Conservation (phyloP, 2,113 vertebrate species). For the Hypocryptadius cinnamomeus region DNA sequence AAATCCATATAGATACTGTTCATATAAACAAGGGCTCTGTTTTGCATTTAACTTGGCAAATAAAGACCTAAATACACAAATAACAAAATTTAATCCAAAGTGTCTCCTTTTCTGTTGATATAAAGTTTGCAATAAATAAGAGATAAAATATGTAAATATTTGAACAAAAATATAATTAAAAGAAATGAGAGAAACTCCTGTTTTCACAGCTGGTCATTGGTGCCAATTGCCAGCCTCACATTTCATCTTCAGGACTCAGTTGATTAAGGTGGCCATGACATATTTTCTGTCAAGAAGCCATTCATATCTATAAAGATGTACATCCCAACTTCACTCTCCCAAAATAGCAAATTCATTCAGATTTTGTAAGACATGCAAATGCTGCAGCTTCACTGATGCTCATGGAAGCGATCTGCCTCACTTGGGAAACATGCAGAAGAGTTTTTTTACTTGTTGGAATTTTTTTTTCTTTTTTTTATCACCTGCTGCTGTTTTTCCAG, state of each 20-base stretch:
- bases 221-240: constrained; percentile 55
- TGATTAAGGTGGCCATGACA: not conserved
- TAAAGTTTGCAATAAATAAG: constrained; percentile 58
- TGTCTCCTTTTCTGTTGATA: not conserved
- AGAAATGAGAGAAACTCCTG: constrained; percentile 62
- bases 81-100: not conserved
- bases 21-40: not conserved
- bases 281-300: not conserved
- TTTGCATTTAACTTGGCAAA: not conserved
- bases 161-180: constrained; percentile 71
- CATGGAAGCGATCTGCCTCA: not conserved
- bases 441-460: not conserved
- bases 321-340: too few relatives aligned
- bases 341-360: not conserved
- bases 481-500: not conserved
- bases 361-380: not conserved
- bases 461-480: not conserved
- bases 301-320: not conserved
- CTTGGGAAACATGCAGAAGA: not conserved
- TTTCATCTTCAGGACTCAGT: constrained; percentile 24
- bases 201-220: constrained; percentile 74
- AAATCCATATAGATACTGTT: not conserved
- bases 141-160: constrained; percentile 74
- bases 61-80: not conserved
- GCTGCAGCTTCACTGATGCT: not conserved